Evolutionary conservation across 2,888 invertebrate genomes (phyloP), one percentile per base, ranked within the genome.

Genomic region (Leptodirus hochenwartii): DNA sequence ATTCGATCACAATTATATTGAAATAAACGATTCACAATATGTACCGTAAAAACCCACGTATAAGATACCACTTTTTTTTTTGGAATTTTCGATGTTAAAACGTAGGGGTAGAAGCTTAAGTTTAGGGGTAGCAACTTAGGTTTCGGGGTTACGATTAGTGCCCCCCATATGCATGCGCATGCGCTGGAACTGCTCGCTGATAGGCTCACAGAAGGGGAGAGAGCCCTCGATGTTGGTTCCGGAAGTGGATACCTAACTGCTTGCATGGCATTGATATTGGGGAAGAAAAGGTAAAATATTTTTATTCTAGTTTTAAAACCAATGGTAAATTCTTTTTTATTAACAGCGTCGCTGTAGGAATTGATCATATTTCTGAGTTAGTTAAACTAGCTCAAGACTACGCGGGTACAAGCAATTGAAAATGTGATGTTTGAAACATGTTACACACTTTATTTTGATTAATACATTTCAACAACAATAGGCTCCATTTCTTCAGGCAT

Each of bases 151-250:
- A 95, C 93, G 1, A 93, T 95, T 36, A 85, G 85, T 57, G 93
- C 93, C 17, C 93, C 93, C 8, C 91, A 93, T 51, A 95, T 95
- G 91, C 91, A 93, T 58, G 91, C 87, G 2, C 78, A 82, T 59
- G 91, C 88, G 16, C 58, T 93, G 47, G 88, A 93, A 59, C 62
- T 74, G 38, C 62, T 95, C 27, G 71, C 74, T 46, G 73, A 78
- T 37, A 77, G 85, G 42, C 57, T 93, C 27, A 54, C 61, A 16
- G 69, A 72, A 31, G 88, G 87, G 8, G 71, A 73, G 30, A 71
- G 63, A 46, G 84, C 84, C 3, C 56, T 93, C 37, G 93, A 93
- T 57, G 85, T 93, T 25, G 93, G 93, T 9, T 88, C 85, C 14
- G 93, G 93, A 2, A 85, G 87, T 34, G 93, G 93, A 3, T 93